Evolutionary conservation across 1,140 invertebrate genomes (phyloP).

Genomic region (Reticulitermes speratus): DNA sequence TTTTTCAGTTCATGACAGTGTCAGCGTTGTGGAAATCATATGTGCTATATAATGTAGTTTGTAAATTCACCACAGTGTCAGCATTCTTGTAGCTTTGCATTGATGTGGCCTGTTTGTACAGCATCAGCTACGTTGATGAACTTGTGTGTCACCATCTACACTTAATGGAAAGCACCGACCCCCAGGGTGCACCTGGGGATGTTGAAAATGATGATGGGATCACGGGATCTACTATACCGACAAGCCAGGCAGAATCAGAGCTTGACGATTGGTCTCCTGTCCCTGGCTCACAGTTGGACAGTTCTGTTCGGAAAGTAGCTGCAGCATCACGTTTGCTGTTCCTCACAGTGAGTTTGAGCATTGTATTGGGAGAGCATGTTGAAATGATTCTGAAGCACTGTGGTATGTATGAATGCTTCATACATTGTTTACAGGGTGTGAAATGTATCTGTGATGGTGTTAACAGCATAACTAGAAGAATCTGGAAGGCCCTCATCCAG

Average conservation of each 20-base stretch:
- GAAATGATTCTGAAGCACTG: too few species aligned
- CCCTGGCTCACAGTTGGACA: not conserved
- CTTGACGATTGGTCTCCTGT: slow-evolving; percentile 4
- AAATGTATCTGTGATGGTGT: too few species aligned
- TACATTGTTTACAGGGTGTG: too few species aligned
- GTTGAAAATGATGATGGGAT: slow-evolving; percentile 15
- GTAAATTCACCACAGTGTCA: not conserved
- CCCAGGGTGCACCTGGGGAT: not conserved
- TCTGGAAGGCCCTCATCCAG: too few species aligned
- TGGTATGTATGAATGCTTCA: too few species aligned
- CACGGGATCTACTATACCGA: not conserved
- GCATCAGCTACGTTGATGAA: slow-evolving; percentile 19
- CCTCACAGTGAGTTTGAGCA: slow-evolving; percentile 21
- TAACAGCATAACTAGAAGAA: too few species aligned
- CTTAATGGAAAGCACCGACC: slow-evolving; percentile 30
- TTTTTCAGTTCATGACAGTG: not conserved
- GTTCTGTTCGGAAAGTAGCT: not conserved
- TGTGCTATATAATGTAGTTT: not conserved
- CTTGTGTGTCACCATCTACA: not conserved
- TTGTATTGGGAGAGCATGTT: too few species aligned
- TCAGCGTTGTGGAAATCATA: not conserved
- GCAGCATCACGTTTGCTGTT: slow-evolving; percentile 25
- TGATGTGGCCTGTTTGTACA: slow-evolving; percentile 10
- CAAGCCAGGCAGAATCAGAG: not conserved
- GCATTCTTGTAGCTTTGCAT: not conserved